A percentile compares a stretch with the other conserved stretches of the same genome.
Conservation (phyloP, 2,113 vertebrate genomes). For the Leucopsar rothschildi region DNA sequence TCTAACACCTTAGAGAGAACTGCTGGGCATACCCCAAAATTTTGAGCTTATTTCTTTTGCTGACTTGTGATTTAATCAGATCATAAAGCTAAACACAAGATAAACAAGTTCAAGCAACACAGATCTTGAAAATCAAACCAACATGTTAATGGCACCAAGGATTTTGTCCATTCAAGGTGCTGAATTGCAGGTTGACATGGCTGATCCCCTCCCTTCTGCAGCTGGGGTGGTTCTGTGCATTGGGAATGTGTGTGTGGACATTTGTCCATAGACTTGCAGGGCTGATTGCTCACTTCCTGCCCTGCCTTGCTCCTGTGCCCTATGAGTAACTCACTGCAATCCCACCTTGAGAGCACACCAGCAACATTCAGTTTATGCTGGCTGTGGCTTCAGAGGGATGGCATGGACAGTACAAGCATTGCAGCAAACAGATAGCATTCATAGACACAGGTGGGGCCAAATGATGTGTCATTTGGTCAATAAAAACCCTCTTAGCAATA, state of each 20-base stretch:
- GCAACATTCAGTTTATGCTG: background rate
- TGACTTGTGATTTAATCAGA: background rate
- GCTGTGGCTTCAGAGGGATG: background rate
- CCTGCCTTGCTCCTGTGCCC: background rate
- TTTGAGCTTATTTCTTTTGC: background rate
- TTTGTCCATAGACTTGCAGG: background rate
- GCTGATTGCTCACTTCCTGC: background rate
- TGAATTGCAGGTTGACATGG: background rate
- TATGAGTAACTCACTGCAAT: background rate
- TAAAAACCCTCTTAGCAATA: background rate
- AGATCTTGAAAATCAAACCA: background rate
- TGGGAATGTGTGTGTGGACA: background rate
- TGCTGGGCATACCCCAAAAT: background rate
- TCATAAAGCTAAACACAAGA: background rate
- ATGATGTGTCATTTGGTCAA: background rate
- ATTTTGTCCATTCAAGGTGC: background rate
- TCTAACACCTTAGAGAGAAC: background rate
- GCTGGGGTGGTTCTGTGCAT: background rate
- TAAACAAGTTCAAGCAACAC: background rate
- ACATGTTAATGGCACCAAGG: background rate
- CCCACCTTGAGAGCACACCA: background rate
- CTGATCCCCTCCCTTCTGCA: background rate
- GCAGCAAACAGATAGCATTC: background rate
- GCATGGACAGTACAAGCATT: background rate
- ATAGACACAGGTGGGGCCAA: background rate